Evolutionary conservation across 2,113 vertebrate genomes (phyloP).

Genomic region (Apodemus speciosus): DNA sequence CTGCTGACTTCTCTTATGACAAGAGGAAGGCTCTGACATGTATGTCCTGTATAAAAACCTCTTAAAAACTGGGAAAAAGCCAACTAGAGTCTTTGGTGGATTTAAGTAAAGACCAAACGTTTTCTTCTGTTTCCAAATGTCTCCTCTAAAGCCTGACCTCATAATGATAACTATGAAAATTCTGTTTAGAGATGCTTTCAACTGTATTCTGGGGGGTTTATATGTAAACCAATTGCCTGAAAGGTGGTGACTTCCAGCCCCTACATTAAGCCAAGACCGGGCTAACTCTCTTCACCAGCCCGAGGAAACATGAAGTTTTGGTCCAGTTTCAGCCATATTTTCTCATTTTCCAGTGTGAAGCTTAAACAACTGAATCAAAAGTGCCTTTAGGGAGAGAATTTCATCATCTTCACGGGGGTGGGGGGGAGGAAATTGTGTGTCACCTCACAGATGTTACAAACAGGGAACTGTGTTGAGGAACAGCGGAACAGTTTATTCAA

Average conservation of each 20-base stretch:
- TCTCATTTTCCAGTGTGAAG: constrained; percentile 1
- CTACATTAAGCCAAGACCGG: neutral
- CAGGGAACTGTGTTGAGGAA: neutral
- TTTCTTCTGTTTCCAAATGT: neutral
- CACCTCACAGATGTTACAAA: neutral
- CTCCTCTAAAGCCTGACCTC: neutral
- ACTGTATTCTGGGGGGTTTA: neutral
- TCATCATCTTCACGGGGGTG: neutral
- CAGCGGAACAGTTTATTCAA: neutral
- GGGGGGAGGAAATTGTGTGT: neutral
- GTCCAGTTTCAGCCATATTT: neutral
- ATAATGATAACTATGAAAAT: neutral
- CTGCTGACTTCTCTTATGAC: neutral
- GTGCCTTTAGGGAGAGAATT: neutral
- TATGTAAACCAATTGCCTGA: neutral
- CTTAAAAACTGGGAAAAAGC: constrained; percentile 27
- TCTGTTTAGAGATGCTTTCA: neutral
- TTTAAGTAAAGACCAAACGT: constrained; percentile 25
- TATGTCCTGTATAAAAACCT: constrained; percentile 2
- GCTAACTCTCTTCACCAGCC: neutral
- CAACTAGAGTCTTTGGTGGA: neutral
- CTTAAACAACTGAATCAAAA: neutral
- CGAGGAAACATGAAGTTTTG: neutral
- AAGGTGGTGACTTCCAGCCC: neutral
- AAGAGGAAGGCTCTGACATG: neutral